Evolutionary conservation across 2,797 vertebrate species (phyloP), one percentile per base, ranked within the genome.

Genomic region (Cebuella pygmaea): DNA sequence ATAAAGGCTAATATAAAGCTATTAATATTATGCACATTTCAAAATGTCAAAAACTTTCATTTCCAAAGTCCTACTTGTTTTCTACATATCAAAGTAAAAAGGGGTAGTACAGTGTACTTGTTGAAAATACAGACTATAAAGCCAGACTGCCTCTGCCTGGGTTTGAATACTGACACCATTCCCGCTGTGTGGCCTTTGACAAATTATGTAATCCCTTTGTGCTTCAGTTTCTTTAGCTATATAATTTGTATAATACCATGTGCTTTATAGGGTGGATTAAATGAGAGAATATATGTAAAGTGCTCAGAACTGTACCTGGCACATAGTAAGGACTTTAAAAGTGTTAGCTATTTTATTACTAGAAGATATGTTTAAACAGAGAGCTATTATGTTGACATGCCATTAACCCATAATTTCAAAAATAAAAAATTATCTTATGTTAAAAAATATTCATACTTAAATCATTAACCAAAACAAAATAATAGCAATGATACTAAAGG

Each of bases 381-480:
- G 2, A 90, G 67, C 26, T 52, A 95, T 9, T 59, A 90, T 70
- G 36, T 0, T 86, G 59, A 78, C 64, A 92, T 39, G 55, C 6
- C 64, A 93, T 93, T 96, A 85, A 90, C 36, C 8, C 14, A 48
- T 33, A 84, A 75, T 39, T 95, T 52, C 33, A 83, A 95, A 92
- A 89, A 86, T 78, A 4, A 90, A 94, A 92, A 94, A 75, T 19
- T 87, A 4, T 67, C 13, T 95, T 19, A 48, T 24, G 19, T 75
- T 82, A 19, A 76, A 95, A 94, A 87, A 64, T 19, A 84, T 27
- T 72, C 39, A 52, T 52, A 81, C 79, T 88, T 64, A 97, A 87
- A 88, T 85, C 12, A 81, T 90, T 57, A 27, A 90, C 82, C 61
- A 96, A 96, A 94, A 72, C 59, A 78, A 81, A 80, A 93, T 50